A percentile compares a stretch with the other conserved stretches of the same genome.
phyloP scores from a whole-genome alignment of 2,797 vertebrate species.

The Halcyon smyrnensis region DNA sequence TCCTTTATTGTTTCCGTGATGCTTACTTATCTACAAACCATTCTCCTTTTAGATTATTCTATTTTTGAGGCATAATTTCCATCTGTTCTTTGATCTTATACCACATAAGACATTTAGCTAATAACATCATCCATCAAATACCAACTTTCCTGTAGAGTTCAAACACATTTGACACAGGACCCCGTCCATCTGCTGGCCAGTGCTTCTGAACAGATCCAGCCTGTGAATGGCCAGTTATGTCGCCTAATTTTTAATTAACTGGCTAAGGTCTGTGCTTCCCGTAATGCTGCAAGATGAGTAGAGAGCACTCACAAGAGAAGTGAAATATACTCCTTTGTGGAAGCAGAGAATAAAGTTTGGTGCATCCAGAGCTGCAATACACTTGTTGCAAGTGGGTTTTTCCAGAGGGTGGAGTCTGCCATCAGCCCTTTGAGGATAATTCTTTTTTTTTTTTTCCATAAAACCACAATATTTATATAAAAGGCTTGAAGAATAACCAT shows the following conservation, averaged over 20 bases:
- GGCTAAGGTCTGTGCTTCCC: not conserved
- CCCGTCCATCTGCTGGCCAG: conserved; percentile 54
- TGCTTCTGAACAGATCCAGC: conserved; percentile 55
- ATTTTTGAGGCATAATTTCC: conserved; percentile 78
- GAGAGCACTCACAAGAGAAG: not conserved
- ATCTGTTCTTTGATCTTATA: conserved; percentile 80
- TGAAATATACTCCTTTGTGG: rapidly evolving
- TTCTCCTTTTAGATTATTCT: conserved; percentile 77
- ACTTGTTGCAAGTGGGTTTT: not conserved
- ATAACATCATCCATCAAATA: conserved; percentile 71
- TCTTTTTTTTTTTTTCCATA: not conserved
- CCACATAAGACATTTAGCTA: conserved; percentile 74
- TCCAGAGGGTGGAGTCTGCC: not conserved
- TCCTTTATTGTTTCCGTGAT: conserved; percentile 74
- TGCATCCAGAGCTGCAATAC: not conserved
- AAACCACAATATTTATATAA: not conserved
- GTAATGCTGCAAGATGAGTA: not conserved
- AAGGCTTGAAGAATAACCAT: not conserved
- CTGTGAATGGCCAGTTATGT: conserved; percentile 54
- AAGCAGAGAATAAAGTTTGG: not conserved
- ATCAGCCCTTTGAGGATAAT: not conserved
- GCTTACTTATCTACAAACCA: conserved; percentile 72
- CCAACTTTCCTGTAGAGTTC: conserved; percentile 62
- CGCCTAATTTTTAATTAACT: conserved; percentile 52
- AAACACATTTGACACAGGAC: conserved; percentile 55